These are phyloP conservation scores for Globicephala melas DNA, from an alignment of 2,113 vertebrate genomes.

Conservation along the genomic window DNA sequence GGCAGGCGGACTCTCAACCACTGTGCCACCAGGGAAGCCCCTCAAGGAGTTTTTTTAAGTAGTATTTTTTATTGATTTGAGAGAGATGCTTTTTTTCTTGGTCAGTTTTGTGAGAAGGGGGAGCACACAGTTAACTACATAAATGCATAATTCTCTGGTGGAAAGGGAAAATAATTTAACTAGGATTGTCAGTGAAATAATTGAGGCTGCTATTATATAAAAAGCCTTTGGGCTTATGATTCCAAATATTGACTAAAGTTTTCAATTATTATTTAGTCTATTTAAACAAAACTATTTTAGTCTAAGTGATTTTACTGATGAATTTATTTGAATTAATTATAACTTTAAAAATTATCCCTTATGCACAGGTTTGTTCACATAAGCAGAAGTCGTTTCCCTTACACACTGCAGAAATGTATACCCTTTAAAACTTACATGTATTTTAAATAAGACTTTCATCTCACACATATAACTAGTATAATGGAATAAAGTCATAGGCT, in stretches of 20 bases:
- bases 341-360: background rate
- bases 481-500: slow-evolving; percentile 76
- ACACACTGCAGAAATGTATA: background rate
- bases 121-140: slow-evolving; percentile 38
- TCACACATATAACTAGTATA: background rate
- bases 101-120: background rate
- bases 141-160: background rate
- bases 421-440: background rate
- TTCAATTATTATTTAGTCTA: slow-evolving; percentile 19
- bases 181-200: slow-evolving; percentile 29
- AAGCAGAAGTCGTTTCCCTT: background rate
- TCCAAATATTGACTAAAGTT: background rate
- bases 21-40: too few species aligned
- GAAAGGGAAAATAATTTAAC: slow-evolving; percentile 31
- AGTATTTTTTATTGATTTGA: background rate
- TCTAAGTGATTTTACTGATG: slow-evolving; percentile 3
- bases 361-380: background rate
- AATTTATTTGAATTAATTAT: background rate
- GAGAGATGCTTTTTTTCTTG: background rate
- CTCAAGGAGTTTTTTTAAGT: background rate
- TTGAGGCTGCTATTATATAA: background rate
- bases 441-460: background rate
- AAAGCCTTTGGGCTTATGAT: background rate
- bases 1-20: too few species aligned
- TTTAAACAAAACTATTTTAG: slow-evolving; percentile 39